These are phyloP conservation scores for Perca flavescens DNA, from an alignment of 2,113 vertebrate genomes.

Conservation along the genomic window DNA sequence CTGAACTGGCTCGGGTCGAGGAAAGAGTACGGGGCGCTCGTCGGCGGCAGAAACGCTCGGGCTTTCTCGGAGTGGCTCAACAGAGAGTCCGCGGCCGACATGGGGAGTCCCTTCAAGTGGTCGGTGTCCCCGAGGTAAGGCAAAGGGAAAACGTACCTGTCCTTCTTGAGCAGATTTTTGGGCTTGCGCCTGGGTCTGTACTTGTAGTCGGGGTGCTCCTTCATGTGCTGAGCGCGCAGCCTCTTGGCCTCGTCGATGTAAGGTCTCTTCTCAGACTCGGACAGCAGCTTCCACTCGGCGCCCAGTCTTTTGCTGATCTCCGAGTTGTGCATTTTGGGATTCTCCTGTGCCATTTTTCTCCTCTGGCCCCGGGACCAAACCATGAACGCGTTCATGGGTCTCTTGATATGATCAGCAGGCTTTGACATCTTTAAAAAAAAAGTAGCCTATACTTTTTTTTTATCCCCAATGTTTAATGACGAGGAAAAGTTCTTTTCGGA, in stretches of 20 bases:
- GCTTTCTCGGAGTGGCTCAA: slow-evolving; percentile 94
- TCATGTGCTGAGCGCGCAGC: slow-evolving; percentile 98
- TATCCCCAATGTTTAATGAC: slow-evolving; percentile 62
- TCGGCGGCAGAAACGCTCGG: slow-evolving; percentile 95
- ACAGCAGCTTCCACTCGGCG: slow-evolving; percentile 98
- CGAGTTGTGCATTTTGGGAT: slow-evolving; percentile 99
- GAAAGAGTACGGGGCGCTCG: slow-evolving; percentile 95
- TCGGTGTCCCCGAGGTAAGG: slow-evolving; percentile 99
- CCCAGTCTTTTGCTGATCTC: slow-evolving; percentile 98
- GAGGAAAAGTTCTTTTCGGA: slow-evolving; percentile 76
- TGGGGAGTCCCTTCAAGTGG: slow-evolving; percentile 95
- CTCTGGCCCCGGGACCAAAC: slow-evolving; percentile 98
- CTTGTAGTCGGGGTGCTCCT: slow-evolving; percentile 99
- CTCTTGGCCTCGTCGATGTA: slow-evolving; percentile 99
- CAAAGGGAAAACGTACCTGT: slow-evolving; percentile 99
- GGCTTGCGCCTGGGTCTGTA: slow-evolving; percentile 98
- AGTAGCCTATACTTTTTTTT: slow-evolving; percentile 54
- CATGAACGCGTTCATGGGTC: slow-evolving; percentile 99
- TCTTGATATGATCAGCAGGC: slow-evolving; percentile 98
- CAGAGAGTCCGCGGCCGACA: slow-evolving; percentile 94
- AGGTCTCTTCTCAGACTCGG: slow-evolving; percentile 97
- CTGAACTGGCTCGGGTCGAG: slow-evolving; percentile 98
- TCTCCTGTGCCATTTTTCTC: slow-evolving; percentile 99
- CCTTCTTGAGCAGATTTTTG: slow-evolving; percentile 99
- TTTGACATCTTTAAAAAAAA: slow-evolving; percentile 91